Conservation (phyloP, 2,797 vertebrate genomes). For the Coluber constrictor region DNA sequence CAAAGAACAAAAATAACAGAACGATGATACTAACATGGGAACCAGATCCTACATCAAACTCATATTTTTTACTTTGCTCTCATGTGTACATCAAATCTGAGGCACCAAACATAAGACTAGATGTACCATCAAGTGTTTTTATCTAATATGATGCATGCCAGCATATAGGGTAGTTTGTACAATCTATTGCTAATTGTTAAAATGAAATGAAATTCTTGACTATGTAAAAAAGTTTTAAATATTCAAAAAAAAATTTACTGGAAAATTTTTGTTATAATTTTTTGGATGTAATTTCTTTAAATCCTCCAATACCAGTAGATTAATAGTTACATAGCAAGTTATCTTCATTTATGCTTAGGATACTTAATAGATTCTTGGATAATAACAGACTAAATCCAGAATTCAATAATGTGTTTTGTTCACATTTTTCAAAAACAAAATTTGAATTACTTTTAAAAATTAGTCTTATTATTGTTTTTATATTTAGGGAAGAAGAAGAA, state of each 20-base stretch:
- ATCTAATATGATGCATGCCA: background rate
- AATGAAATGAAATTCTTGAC: background rate
- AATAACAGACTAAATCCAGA: background rate
- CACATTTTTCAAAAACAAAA: background rate
- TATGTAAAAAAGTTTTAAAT: background rate
- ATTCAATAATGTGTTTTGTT: background rate
- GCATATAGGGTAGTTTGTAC: background rate
- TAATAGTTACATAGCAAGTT: background rate
- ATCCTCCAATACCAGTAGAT: background rate
- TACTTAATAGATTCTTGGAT: background rate
- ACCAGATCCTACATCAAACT: background rate
- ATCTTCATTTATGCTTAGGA: background rate
- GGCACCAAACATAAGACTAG: background rate
- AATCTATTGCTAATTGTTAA: background rate
- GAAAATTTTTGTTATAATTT: background rate
- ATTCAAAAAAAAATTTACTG: background rate
- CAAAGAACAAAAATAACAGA: background rate
- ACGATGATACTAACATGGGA: background rate
- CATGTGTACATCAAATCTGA: background rate
- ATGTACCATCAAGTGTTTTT: background rate
- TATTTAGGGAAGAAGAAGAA: constrained; percentile 92
- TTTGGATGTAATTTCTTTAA: background rate
- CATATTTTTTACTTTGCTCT: background rate
- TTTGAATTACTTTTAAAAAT: constrained; percentile 37
- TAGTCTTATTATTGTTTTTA: constrained; percentile 51